A percentile compares a stretch with the other conserved stretches of the same genome.
Conservation (phyloP, 2,113 vertebrate genomes). For the Tor tambroides region DNA sequence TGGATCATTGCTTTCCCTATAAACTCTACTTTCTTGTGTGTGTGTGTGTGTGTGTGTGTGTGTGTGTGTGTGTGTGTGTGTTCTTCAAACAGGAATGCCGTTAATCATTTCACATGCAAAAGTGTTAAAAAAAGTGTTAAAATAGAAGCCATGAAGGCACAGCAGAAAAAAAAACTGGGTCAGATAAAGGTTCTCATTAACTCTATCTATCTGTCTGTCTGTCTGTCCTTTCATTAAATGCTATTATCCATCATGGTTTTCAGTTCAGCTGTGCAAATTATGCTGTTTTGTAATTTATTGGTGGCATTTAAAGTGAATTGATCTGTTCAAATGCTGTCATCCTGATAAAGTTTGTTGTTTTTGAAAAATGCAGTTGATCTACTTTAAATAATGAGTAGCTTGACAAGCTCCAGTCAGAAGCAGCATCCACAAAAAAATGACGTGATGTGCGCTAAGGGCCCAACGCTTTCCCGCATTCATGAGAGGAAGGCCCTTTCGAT, state of each 20-base stretch:
- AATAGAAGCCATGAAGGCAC: no score
- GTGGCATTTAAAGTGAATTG: background rate
- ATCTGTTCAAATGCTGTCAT: background rate
- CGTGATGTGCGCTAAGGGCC: background rate
- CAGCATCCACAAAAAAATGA: background rate
- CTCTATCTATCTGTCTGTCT: no score
- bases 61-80: no score
- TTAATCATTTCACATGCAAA: no score
- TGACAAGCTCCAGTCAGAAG: background rate
- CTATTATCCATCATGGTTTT: background rate
- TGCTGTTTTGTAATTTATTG: background rate
- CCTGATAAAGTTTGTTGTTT: constrained; percentile 1
- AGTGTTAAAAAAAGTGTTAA: no score
- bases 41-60: no score
- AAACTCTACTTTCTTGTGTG: background rate
- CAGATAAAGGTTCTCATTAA: no score
- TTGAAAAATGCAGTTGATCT: constrained; percentile 1
- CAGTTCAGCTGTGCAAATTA: background rate
- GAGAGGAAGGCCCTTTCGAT: background rate
- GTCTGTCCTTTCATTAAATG: background rate
- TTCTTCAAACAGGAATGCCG: no score
- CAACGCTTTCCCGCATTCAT: background rate
- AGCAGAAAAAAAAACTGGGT: no score
- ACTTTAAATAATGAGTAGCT: background rate
- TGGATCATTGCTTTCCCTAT: background rate